These are phyloP conservation scores for Marmota flaviventris DNA, from an alignment of 2,113 vertebrate genomes.

Conservation along the genomic window DNA sequence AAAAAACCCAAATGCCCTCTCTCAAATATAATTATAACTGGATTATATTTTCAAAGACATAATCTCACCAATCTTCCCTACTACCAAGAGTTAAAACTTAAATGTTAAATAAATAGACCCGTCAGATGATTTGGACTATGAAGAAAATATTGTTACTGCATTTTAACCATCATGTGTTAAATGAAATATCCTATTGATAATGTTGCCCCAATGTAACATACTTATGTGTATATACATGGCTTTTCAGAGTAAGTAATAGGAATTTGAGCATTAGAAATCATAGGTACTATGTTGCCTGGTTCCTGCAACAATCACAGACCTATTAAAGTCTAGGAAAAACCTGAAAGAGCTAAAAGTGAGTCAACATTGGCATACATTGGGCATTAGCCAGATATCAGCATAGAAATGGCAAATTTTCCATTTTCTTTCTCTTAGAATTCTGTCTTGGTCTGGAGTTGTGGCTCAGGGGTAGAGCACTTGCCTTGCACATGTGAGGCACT, in stretches of 20 bases:
- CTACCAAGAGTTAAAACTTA: background rate
- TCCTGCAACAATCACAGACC: slow-evolving; percentile 28
- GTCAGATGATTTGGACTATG: slow-evolving; percentile 41
- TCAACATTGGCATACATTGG: background rate
- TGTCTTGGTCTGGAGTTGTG: background rate
- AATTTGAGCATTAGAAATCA: slow-evolving; percentile 45
- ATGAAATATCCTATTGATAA: slow-evolving; percentile 20
- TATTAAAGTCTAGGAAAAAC: slow-evolving; percentile 50
- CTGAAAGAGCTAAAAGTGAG: slow-evolving; percentile 23
- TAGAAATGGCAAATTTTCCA: background rate
- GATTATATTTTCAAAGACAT: slow-evolving; percentile 48
- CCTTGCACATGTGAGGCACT: no score
- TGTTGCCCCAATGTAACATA: background rate
- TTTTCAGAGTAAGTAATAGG: slow-evolving; percentile 37
- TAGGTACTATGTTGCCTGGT: background rate
- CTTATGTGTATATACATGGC: background rate
- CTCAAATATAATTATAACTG: slow-evolving; percentile 55
- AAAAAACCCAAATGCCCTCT: background rate
- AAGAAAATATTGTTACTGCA: background rate
- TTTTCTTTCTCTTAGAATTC: slow-evolving; percentile 42
- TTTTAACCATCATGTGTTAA: slow-evolving; percentile 56
- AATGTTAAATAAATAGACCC: background rate
- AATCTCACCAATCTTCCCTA: background rate
- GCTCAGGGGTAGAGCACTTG: no score
- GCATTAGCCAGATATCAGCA: slow-evolving; percentile 8